Evolutionary conservation across 2,888 invertebrate species (phyloP).

Genomic region (Leptopilina drosophilae): DNA sequence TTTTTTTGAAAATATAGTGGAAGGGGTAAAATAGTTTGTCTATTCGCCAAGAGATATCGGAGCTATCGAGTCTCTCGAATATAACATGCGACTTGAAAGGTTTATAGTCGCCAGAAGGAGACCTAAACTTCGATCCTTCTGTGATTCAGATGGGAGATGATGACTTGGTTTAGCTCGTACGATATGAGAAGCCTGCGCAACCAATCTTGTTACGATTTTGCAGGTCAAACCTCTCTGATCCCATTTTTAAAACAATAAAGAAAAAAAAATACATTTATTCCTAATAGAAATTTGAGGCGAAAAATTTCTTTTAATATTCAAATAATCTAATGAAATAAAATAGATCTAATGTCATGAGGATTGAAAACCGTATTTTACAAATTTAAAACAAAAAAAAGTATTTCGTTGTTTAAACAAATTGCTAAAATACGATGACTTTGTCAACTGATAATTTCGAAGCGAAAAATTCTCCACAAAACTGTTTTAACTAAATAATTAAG

Average conservation of each 20-base stretch:
- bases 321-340: too few species aligned
- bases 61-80: slow-evolving; percentile 52
- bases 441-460: too few species aligned
- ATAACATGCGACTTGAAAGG: slow-evolving; percentile 33
- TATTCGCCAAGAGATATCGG: background rate
- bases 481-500: too few species aligned
- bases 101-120: background rate
- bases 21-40: slow-evolving; percentile 1
- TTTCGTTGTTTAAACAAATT: too few species aligned
- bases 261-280: background rate
- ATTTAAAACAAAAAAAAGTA: too few species aligned
- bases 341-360: too few species aligned
- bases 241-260: slow-evolving; percentile 55
- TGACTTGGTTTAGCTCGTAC: slow-evolving; percentile 68
- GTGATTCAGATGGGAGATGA: slow-evolving; percentile 72
- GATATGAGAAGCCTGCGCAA: slow-evolving; percentile 72
- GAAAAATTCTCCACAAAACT: too few species aligned
- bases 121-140: slow-evolving; percentile 67
- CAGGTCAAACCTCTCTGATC: slow-evolving; percentile 75
- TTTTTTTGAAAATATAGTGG: background rate
- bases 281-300: too few species aligned
- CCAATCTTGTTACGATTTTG: slow-evolving; percentile 70
- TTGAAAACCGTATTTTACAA: too few species aligned
- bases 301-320: too few species aligned
- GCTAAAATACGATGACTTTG: too few species aligned